Percentiles rank a stretch among this genome's conserved stretches.
Conservation (phyloP, 2,888 invertebrate species). For the Miltochrista miniata region DNA sequence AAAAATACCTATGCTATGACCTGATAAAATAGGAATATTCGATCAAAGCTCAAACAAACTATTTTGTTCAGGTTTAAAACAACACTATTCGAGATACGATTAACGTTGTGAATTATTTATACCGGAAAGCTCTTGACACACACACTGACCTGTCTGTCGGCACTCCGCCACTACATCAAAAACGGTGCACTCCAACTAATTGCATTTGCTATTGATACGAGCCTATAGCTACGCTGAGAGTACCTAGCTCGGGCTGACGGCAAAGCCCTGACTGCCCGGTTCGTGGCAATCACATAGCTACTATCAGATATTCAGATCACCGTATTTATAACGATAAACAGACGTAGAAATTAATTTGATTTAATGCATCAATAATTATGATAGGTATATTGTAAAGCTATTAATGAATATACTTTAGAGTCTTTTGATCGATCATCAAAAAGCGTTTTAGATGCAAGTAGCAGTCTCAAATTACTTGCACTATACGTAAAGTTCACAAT, state of each 20-base stretch:
- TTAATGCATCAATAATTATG: constrained; percentile 24
- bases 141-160: constrained; percentile 51
- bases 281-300: constrained; percentile 31
- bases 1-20: no score
- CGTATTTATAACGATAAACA: constrained; percentile 29
- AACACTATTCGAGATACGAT: constrained; percentile 45
- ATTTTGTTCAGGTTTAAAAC: constrained; percentile 44
- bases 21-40: not conserved
- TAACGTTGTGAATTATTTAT: constrained; percentile 65
- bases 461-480: no score
- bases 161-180: constrained; percentile 76
- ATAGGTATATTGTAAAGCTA: no score
- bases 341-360: constrained; percentile 25
- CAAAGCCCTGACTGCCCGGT: constrained; percentile 6
- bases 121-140: constrained; percentile 53
- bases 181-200: constrained; percentile 82
- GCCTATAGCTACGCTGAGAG: constrained; percentile 54
- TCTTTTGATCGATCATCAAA: no score
- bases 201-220: constrained; percentile 78
- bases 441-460: no score
- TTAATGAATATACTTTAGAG: no score
- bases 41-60: constrained; percentile 21
- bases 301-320: constrained; percentile 44
- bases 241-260: constrained; percentile 32
- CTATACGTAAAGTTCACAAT: no score